Evolutionary conservation across 2,797 vertebrate genomes (phyloP).

Genomic region (Sorex maritimensis): DNA sequence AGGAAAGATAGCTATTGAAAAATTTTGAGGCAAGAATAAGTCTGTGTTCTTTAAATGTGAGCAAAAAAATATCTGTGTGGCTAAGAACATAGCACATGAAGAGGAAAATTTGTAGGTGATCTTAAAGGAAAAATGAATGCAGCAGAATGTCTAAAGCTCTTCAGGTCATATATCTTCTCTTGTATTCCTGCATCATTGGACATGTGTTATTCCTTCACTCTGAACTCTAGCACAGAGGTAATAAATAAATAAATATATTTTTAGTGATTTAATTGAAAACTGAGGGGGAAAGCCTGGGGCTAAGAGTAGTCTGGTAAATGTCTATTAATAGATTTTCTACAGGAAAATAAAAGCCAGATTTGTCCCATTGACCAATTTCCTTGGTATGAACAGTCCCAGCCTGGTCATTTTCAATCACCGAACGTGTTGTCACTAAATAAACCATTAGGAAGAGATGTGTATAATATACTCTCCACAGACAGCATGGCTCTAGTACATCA

Average conservation of each 20-base stretch:
- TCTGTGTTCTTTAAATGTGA: background rate
- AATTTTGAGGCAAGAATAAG: background rate
- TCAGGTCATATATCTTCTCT: background rate
- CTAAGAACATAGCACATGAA: background rate
- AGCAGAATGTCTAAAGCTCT: constrained; percentile 23
- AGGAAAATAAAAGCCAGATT: constrained; percentile 57
- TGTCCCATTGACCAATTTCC: constrained; percentile 51
- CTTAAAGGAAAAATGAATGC: constrained; percentile 34
- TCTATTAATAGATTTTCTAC: constrained; percentile 41
- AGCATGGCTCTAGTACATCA: background rate
- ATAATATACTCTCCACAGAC: background rate
- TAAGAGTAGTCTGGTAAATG: background rate
- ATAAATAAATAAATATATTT: constrained; percentile 17
- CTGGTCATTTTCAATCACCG: background rate
- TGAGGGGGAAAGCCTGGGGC: background rate
- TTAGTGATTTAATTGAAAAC: constrained; percentile 5
- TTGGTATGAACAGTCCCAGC: background rate
- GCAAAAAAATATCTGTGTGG: background rate
- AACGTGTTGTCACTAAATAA: background rate
- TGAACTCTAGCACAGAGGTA: constrained; percentile 24
- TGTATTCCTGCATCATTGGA: background rate
- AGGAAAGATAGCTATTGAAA: constrained; percentile 6
- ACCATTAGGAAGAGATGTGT: constrained; percentile 2
- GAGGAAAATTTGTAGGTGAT: constrained; percentile 11
- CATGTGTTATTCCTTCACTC: background rate